Conservation (phyloP, 2,113 vertebrate species). For the Perognathus longimembris region DNA sequence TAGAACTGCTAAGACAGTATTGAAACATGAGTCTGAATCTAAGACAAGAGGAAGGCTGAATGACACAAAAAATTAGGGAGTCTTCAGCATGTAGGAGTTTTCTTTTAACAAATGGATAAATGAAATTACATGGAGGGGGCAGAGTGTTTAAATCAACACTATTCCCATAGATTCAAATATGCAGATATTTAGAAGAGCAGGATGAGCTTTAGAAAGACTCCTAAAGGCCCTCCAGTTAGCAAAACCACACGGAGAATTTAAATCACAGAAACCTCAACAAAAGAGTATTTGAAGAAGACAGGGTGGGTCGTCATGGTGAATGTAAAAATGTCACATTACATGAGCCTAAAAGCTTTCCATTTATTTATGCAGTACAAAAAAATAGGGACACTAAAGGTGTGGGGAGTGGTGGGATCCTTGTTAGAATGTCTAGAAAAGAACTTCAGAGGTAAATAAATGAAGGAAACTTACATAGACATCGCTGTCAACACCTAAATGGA, state of each 20-base stretch:
- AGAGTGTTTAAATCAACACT: accelerated
- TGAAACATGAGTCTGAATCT: neutral
- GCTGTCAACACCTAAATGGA: neutral
- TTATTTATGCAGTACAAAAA: neutral
- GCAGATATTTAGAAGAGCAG: neutral
- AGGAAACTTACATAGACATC: neutral
- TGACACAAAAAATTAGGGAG: neutral
- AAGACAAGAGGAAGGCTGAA: neutral
- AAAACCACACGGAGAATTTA: neutral
- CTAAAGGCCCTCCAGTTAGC: too few relatives aligned
- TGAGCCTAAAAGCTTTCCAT: neutral
- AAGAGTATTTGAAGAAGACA: neutral
- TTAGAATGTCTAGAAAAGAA: neutral
- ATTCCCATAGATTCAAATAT: neutral
- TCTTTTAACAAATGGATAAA: neutral
- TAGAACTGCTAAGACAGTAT: neutral
- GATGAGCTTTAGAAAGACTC: neutral
- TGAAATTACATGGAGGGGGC: neutral
- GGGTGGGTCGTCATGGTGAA: neutral
- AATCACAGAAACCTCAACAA: neutral
- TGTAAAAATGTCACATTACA: neutral
- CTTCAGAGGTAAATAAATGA: neutral
- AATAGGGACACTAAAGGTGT: neutral
- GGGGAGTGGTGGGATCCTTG: too few relatives aligned
- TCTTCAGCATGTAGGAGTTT: neutral